These are phyloP conservation scores for Acronicta alni DNA, from an alignment of 2,888 invertebrate species.

Conservation along the genomic window DNA sequence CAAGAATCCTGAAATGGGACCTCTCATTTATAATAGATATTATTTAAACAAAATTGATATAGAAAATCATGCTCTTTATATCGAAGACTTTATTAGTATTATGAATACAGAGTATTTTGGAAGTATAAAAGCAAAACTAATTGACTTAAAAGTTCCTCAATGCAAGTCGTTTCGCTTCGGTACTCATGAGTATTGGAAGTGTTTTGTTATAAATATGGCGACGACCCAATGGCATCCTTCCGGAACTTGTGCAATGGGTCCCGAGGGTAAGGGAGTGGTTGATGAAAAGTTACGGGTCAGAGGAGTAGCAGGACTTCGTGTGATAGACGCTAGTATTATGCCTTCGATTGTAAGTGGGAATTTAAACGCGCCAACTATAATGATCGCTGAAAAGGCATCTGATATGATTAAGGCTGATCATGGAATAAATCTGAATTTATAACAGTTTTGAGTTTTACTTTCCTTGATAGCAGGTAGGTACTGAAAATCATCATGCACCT, in stretches of 20 bases:
- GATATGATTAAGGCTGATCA: slow-evolving; percentile 87
- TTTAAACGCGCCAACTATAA: slow-evolving; percentile 89
- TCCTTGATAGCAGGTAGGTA: too few relatives aligned
- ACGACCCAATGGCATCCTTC: slow-evolving; percentile 89
- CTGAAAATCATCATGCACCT: too few relatives aligned
- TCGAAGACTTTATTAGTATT: slow-evolving; percentile 58
- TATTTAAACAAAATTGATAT: slow-evolving; percentile 61
- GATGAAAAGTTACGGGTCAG: slow-evolving; percentile 76
- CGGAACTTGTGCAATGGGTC: slow-evolving; percentile 72
- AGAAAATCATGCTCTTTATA: slow-evolving; percentile 49
- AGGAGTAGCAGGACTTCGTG: slow-evolving; percentile 88
- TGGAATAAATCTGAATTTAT: slow-evolving; percentile 36
- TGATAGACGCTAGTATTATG: slow-evolving; percentile 91
- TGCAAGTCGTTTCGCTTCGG: slow-evolving; percentile 53
- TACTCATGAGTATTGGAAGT: slow-evolving; percentile 66
- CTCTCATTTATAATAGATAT: slow-evolving; percentile 58
- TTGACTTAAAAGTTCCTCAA: slow-evolving; percentile 47
- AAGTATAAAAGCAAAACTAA: slow-evolving; percentile 49
- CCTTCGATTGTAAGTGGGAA: slow-evolving; percentile 90
- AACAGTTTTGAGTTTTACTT: not conserved
- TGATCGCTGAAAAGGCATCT: slow-evolving; percentile 90
- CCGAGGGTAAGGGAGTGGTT: slow-evolving; percentile 61
- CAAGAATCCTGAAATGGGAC: slow-evolving; percentile 56
- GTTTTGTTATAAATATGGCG: slow-evolving; percentile 70
- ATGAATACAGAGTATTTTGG: slow-evolving; percentile 60